Conservation (phyloP, 2,888 invertebrate genomes). For the Volucella inflata region DNA sequence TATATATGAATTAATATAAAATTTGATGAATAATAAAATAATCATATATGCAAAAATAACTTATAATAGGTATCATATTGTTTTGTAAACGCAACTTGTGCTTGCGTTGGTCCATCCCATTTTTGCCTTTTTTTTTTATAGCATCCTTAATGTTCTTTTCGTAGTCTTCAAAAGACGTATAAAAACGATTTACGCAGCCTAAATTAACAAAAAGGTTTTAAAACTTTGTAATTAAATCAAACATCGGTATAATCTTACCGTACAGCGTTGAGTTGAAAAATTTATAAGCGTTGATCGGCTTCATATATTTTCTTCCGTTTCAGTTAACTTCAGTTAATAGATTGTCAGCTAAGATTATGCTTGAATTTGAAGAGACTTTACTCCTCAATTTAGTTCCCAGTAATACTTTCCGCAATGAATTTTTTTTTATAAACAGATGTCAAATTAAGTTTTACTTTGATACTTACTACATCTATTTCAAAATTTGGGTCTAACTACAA, state of each 20-base stretch:
- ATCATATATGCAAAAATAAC: too few relatives aligned
- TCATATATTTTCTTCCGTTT: slow-evolving; percentile 1
- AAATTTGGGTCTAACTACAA: slow-evolving; percentile 2
- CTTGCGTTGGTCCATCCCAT: too few relatives aligned
- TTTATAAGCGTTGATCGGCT: too few relatives aligned
- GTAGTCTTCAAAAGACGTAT: background rate
- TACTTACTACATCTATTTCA: slow-evolving; percentile 6
- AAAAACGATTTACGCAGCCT: slow-evolving; percentile 2
- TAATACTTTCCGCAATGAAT: background rate
- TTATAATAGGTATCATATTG: too few relatives aligned
- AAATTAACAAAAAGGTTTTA: background rate
- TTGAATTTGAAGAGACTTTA: background rate
- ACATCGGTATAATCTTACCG: background rate
- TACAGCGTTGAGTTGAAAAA: slow-evolving; percentile 7
- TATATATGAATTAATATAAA: too few relatives aligned
- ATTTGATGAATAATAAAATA: too few relatives aligned
- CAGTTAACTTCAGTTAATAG: slow-evolving; percentile 10
- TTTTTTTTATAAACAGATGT: background rate
- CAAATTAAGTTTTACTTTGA: background rate
- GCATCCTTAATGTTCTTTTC: background rate
- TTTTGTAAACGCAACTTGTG: too few relatives aligned
- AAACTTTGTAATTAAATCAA: slow-evolving; percentile 7
- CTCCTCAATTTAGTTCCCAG: background rate
- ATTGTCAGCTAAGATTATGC: slow-evolving; percentile 11
- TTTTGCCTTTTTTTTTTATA: too few relatives aligned